Conservation (phyloP, 1,140 invertebrate species). For the Halesus radiatus region DNA sequence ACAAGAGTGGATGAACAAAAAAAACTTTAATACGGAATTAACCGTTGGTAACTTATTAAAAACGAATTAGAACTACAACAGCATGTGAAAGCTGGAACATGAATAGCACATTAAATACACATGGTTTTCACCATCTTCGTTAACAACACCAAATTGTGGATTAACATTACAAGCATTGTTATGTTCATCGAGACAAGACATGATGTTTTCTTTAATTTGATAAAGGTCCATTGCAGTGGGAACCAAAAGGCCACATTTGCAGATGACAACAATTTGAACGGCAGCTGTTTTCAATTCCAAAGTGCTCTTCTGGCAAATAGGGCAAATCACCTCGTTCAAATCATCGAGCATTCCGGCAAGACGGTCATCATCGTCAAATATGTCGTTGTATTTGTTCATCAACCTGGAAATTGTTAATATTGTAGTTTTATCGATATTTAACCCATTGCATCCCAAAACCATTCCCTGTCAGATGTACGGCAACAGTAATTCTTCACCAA, state of each 20-base stretch:
- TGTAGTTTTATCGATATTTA: too few relatives aligned
- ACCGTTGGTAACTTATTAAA: not conserved
- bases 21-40: too few relatives aligned
- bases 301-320: slow-evolving; percentile 49
- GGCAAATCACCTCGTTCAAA: slow-evolving; percentile 52
- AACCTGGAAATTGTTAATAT: slow-evolving; percentile 41
- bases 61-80: not conserved
- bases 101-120: slow-evolving; percentile 51
- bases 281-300: slow-evolving; percentile 17
- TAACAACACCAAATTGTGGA: slow-evolving; percentile 46
- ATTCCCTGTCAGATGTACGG: too few relatives aligned
- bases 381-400: slow-evolving; percentile 50
- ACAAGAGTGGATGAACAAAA: too few relatives aligned
- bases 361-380: slow-evolving; percentile 50
- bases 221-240: slow-evolving; percentile 16
- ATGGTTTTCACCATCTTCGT: slow-evolving; percentile 47
- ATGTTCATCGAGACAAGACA: slow-evolving; percentile 45
- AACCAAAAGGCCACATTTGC: slow-evolving; percentile 46
- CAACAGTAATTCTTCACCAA: too few relatives aligned
- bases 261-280: slow-evolving; percentile 8
- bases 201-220: slow-evolving; percentile 52
- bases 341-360: slow-evolving; percentile 49
- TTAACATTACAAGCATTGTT: slow-evolving; percentile 39
- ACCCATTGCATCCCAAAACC: too few relatives aligned
- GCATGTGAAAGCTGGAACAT: slow-evolving; percentile 46